Evolutionary conservation across 2,888 invertebrate species (phyloP), one percentile per base, ranked within the genome.

Genomic region (Slavum lentiscoides): DNA sequence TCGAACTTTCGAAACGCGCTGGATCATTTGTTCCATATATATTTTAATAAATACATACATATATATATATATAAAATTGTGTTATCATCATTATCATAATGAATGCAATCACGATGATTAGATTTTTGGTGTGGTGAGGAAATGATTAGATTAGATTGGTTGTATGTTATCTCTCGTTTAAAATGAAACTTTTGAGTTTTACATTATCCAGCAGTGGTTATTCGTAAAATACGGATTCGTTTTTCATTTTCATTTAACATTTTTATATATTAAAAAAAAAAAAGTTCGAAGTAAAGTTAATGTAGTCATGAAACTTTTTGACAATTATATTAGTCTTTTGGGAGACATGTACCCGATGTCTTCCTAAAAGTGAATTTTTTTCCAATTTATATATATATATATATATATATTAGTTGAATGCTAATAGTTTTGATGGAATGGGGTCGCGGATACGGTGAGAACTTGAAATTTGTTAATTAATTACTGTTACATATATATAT

Each of bases 371-470:
- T 75, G 39, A 17, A 73, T 17, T n/a, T 70, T 66, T 62, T 39
- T 13, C 3, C n/a, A 21, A 23, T 64, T 30, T 0, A 59, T 15
- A 72, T 19, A 30, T 67, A 19, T 9, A 19, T 61, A 2, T 61
- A 61, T 15, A 23, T 39, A 6, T 19, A 59, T 43, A 75, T 43
- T 55, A 70, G 37, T 64, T 23, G 5, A 66, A 43, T 72, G 13
- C 15, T 43, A 58, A 43, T 43, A 80, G 70, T 37, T 64, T 80
- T 80, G 80, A 80, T 80, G 80, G 70, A 80, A 80, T 80, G 80
- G 80, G 80, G 80, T 80, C 80, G 64, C 80, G 80, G 64, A 80
- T 80, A 80, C 72, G 58, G 80, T 80, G 64, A 80, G 72, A 39
- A 23, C 21, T 30, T 68, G 19, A 21, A n/a, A 39, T 59, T 76